A percentile compares a stretch with the other conserved stretches of the same genome.
Evolutionary conservation across 1,140 invertebrate species (phyloP).

Genomic region (Heterodera carotae): DNA sequence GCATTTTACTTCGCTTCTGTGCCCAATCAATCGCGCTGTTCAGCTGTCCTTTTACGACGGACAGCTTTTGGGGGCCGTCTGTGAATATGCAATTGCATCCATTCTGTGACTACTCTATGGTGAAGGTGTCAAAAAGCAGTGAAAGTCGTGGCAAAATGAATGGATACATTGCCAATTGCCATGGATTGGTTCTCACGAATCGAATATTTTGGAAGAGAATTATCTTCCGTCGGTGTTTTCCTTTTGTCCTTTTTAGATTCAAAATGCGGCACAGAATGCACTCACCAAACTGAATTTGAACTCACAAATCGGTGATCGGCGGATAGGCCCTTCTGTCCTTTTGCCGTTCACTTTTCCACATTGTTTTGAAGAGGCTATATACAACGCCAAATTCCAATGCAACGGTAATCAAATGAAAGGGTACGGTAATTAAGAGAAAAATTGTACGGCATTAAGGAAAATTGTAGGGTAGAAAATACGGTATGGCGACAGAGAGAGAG

Average conservation of each 20-base stretch:
- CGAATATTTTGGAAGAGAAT: conserved; percentile 42
- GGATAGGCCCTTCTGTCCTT: conserved; percentile 6
- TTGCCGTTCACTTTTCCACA: conserved; percentile 22
- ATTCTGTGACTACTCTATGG: conserved; percentile 35
- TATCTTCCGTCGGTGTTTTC: conserved; percentile 37
- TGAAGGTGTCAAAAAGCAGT: conserved; percentile 15
- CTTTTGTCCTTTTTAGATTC: conserved; percentile 20
- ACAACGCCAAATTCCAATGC: conserved; percentile 19
- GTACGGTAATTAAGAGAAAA: no score
- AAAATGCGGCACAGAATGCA: conserved; percentile 14
- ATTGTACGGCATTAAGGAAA: no score
- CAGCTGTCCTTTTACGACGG: not conserved
- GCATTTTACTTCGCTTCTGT: conserved; percentile 30
- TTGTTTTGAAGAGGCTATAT: conserved; percentile 14
- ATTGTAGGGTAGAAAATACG: no score
- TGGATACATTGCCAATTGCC: conserved; percentile 19
- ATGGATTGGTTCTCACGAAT: no score
- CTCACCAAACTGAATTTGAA: conserved; percentile 31
- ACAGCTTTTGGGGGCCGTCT: conserved; percentile 19
- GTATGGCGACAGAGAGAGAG: no score
- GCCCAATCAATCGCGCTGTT: conserved; percentile 31
- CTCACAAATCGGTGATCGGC: conserved; percentile 18
- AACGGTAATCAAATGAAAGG: no score
- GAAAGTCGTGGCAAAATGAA: not conserved
- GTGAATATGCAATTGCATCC: conserved; percentile 36